These are phyloP conservation scores for Lapara coniferarum DNA, from an alignment of 2,888 invertebrate genomes.

Conservation along the genomic window DNA sequence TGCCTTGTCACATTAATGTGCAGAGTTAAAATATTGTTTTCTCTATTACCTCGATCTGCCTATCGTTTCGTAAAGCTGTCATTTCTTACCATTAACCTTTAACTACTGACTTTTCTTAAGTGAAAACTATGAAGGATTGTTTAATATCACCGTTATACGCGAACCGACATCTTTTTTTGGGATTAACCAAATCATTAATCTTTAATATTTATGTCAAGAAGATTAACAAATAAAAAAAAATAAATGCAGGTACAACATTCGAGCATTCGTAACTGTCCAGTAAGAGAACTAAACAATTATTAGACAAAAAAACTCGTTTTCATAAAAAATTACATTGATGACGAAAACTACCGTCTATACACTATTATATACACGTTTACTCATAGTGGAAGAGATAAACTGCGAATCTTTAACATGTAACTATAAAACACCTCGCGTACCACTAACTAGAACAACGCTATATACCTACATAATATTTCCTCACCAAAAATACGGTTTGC, in stretches of 20 bases:
- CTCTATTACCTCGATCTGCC: slow-evolving; percentile 61
- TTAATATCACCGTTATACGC: slow-evolving; percentile 61
- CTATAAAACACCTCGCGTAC: slow-evolving; percentile 70
- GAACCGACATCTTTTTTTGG: slow-evolving; percentile 70
- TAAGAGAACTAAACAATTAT: slow-evolving; percentile 80
- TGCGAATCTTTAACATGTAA: slow-evolving; percentile 82
- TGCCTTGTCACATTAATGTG: slow-evolving; percentile 81
- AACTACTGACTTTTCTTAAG: slow-evolving; percentile 80
- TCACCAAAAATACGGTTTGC: slow-evolving; percentile 82
- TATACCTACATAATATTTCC: slow-evolving; percentile 70
- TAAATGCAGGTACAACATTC: slow-evolving; percentile 84
- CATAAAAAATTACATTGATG: slow-evolving; percentile 67
- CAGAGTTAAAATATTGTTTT: slow-evolving; percentile 54
- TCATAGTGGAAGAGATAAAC: slow-evolving; percentile 83
- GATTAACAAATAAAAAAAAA: slow-evolving; percentile 75
- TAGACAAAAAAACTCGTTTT: slow-evolving; percentile 68
- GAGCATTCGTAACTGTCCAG: slow-evolving; percentile 82
- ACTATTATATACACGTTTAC: slow-evolving; percentile 77
- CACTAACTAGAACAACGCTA: slow-evolving; percentile 76
- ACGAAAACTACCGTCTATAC: slow-evolving; percentile 72
- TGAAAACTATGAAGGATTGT: slow-evolving; percentile 68
- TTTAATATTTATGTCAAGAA: slow-evolving; percentile 81
- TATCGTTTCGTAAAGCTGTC: slow-evolving; percentile 80
- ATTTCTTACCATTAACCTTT: slow-evolving; percentile 74
- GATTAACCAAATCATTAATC: slow-evolving; percentile 73